Evolutionary conservation across 2,113 vertebrate genomes (phyloP).

Genomic region (Sinocyclocheilus anophthalmus): DNA sequence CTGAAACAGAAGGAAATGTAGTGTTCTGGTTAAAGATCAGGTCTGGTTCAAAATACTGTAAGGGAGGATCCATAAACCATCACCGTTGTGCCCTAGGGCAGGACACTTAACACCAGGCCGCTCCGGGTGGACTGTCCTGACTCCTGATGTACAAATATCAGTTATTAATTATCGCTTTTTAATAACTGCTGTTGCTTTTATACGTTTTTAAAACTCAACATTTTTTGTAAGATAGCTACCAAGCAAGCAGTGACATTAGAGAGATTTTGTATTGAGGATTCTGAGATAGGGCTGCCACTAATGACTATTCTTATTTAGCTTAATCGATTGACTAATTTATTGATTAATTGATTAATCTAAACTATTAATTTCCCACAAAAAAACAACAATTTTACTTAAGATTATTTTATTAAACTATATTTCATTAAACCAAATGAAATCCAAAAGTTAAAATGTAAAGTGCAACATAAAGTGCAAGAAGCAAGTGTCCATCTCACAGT

Average conservation of each 20-base stretch:
- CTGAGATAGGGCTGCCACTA: no score
- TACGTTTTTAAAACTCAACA: constrained; percentile 67
- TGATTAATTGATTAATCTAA: no score
- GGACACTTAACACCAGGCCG: background rate
- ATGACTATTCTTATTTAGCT: no score
- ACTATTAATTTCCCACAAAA: no score
- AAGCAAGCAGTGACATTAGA: background rate
- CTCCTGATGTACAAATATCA: background rate
- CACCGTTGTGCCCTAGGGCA: background rate
- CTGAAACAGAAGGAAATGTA: constrained; percentile 53
- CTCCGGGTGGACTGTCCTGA: background rate
- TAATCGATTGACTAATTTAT: no score
- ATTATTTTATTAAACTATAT: no score
- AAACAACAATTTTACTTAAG: no score
- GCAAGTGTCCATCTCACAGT: no score
- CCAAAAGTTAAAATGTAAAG: no score
- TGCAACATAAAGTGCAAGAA: no score
- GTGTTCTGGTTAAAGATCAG: constrained; percentile 56
- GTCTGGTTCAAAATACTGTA: background rate
- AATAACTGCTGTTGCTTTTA: constrained; percentile 68
- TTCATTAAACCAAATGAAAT: no score
- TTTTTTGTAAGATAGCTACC: constrained; percentile 58
- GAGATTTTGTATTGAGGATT: background rate
- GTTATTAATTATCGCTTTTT: constrained; percentile 50
- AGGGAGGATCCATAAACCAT: background rate